Evolutionary conservation across 2,113 vertebrate genomes (phyloP).

Genomic region (Scytalopus superciliaris): DNA sequence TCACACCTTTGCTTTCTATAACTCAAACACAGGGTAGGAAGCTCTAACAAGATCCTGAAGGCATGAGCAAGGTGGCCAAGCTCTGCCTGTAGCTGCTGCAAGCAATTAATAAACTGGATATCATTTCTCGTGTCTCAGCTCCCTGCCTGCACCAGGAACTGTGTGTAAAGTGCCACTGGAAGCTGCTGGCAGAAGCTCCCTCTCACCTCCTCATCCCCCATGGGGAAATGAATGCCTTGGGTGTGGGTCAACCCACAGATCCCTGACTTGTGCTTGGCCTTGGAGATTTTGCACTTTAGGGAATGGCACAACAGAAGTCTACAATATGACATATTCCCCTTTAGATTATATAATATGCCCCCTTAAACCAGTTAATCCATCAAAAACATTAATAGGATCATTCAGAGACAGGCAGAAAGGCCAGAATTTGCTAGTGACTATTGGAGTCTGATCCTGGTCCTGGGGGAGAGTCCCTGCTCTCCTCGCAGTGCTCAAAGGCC

Average conservation of each 20-base stretch:
- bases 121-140: neutral
- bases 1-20: neutral
- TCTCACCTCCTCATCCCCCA: accelerated
- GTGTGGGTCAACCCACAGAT: neutral
- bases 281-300: neutral
- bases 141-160: neutral
- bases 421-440: neutral
- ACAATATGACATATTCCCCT: neutral
- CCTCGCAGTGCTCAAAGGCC: neutral
- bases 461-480: neutral
- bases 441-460: neutral
- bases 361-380: neutral
- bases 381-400: neutral
- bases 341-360: neutral
- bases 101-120: too few species aligned
- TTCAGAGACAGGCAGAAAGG: neutral
- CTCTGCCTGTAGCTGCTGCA: neutral
- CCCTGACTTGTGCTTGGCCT: neutral
- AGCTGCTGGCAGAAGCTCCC: neutral
- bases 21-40: accelerated
- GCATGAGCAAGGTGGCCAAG: neutral
- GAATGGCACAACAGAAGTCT: neutral
- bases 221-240: neutral
- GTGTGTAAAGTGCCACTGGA: neutral
- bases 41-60: neutral